These are phyloP conservation scores for Lepidocolaptes lacrymiger DNA, from an alignment of 2,797 vertebrate genomes.

Conservation along the genomic window DNA sequence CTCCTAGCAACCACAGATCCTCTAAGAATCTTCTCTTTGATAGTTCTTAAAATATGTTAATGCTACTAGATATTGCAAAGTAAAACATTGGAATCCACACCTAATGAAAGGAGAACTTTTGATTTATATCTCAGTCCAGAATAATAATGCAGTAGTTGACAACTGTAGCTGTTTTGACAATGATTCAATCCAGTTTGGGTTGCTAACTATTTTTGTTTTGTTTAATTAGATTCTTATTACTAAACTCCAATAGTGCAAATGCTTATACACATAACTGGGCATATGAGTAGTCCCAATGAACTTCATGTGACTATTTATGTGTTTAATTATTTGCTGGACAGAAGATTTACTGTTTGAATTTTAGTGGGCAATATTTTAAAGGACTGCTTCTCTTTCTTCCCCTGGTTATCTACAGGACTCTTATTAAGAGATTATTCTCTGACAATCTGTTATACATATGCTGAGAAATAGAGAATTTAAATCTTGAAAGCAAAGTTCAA, in stretches of 20 bases:
- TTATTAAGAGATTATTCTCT: conserved; percentile 36
- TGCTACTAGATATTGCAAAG: conserved; percentile 48
- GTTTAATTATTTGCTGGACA: conserved; percentile 49
- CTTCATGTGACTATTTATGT: conserved; percentile 32
- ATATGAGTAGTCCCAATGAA: not conserved
- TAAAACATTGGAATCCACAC: conserved; percentile 11
- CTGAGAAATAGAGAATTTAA: conserved; percentile 17
- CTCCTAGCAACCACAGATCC: conserved; percentile 74
- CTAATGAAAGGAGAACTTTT: conserved; percentile 32
- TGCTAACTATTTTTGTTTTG: conserved; percentile 26
- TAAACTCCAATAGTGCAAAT: conserved; percentile 2
- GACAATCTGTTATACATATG: not conserved
- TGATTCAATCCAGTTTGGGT: not conserved
- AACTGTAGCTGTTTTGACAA: not conserved
- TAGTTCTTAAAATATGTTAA: conserved; percentile 73
- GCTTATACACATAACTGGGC: conserved; percentile 4
- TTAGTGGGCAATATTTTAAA: conserved; percentile 4
- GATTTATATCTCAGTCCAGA: not conserved
- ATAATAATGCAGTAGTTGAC: not conserved
- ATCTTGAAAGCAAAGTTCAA: conserved; percentile 26
- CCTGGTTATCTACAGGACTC: not conserved
- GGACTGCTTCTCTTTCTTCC: not conserved
- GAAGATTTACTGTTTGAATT: conserved; percentile 8
- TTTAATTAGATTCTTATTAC: conserved; percentile 23
- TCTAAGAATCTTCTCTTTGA: conserved; percentile 64